Percentiles rank a stretch among this genome's conserved stretches.
Evolutionary conservation across 2,888 invertebrate species (phyloP).

Genomic region (Apodemia zela): DNA sequence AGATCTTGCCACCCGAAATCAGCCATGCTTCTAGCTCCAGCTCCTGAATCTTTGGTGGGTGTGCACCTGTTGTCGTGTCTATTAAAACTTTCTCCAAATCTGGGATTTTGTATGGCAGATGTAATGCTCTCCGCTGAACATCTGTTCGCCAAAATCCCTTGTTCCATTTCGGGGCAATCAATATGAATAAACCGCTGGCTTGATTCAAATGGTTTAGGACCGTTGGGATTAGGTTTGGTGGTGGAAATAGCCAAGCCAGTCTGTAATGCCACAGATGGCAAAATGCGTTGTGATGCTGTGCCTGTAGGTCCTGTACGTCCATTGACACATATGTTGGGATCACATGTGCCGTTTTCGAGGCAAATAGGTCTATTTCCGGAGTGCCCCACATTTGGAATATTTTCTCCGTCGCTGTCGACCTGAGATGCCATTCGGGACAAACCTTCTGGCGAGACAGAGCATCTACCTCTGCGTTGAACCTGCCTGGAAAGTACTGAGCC

Average conservation of each 20-base stretch:
- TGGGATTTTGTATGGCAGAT: constrained; percentile 23
- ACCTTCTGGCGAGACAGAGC: constrained; percentile 30
- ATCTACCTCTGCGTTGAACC: constrained; percentile 40
- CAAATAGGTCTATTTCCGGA: constrained; percentile 31
- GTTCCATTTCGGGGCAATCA: constrained; percentile 28
- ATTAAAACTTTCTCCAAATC: constrained; percentile 24
- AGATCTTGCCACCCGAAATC: constrained; percentile 32
- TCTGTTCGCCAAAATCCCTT: constrained; percentile 33
- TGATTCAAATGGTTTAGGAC: constrained; percentile 28
- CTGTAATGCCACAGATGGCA: constrained; percentile 23
- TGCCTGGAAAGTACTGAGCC: constrained; percentile 32
- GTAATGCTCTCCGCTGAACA: constrained; percentile 27
- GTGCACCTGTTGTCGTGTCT: constrained; percentile 25
- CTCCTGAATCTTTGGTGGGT: constrained; percentile 25
- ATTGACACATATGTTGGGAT: constrained; percentile 22
- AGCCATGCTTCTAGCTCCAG: constrained; percentile 31
- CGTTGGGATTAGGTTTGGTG: constrained; percentile 24
- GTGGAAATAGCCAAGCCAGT: constrained; percentile 30
- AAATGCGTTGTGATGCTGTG: constrained; percentile 24
- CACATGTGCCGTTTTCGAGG: constrained; percentile 22
- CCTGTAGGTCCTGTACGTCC: constrained; percentile 21
- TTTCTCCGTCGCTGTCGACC: constrained; percentile 18
- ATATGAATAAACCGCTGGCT: constrained; percentile 20
- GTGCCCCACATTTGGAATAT: constrained; percentile 29
- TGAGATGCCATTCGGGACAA: constrained; percentile 32